A percentile compares a stretch with the other conserved stretches of the same genome.
Evolutionary conservation across 2,113 vertebrate species (phyloP).

Genomic region (Tichodroma muraria): DNA sequence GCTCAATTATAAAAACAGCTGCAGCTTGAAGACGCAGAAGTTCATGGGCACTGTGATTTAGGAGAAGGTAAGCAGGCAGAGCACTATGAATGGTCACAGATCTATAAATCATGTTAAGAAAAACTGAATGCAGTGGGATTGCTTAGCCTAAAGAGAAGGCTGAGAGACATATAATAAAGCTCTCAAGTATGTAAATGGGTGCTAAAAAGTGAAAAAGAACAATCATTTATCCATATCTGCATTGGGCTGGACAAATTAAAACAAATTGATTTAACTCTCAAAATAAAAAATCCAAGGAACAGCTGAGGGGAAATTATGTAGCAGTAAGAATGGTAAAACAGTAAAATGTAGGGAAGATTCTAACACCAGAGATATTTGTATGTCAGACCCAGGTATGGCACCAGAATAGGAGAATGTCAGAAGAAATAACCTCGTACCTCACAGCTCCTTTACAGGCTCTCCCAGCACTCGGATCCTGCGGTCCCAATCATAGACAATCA

Average conservation of each 20-base stretch:
- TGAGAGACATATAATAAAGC: background rate
- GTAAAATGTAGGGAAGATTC: background rate
- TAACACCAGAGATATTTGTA: background rate
- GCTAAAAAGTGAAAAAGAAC: background rate
- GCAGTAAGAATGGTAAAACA: background rate
- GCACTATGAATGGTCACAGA: background rate
- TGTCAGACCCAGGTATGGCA: background rate
- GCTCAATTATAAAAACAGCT: background rate
- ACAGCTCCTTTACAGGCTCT: background rate
- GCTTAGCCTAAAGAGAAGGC: background rate
- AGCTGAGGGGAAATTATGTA: background rate
- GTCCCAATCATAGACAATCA: background rate
- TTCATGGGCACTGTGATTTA: background rate
- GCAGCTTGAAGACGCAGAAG: background rate
- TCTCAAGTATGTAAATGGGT: background rate
- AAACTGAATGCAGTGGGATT: background rate
- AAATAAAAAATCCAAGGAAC: background rate
- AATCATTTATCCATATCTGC: background rate
- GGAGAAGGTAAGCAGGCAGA: background rate
- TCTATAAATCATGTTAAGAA: background rate
- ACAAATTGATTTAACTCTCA: background rate
- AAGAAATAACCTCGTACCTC: background rate
- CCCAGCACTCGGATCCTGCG: background rate
- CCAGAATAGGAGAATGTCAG: background rate
- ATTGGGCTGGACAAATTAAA: background rate